phyloP scores from a whole-genome alignment of 2,888 invertebrate species.

The Epiperipatus broadwayi region DNA sequence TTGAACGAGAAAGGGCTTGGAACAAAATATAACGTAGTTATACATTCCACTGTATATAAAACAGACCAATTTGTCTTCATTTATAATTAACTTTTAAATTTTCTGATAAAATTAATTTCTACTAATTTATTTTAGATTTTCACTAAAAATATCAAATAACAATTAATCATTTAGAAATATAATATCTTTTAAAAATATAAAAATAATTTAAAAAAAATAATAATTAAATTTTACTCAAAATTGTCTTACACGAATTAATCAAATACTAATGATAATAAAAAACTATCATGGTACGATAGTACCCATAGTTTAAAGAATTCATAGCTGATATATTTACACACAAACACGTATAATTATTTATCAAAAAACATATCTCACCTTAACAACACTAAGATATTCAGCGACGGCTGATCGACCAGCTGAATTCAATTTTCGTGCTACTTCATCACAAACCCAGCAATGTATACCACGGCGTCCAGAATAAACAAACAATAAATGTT shows the following conservation, averaged over 20 bases:
- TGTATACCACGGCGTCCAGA: conserved; percentile 95
- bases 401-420: conserved; percentile 58
- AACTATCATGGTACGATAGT: not conserved
- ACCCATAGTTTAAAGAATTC: not conserved
- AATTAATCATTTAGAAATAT: no score
- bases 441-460: conserved; percentile 90
- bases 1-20: no score
- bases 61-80: no score
- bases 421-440: conserved; percentile 53
- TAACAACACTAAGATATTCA: conserved; percentile 54
- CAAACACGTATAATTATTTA: conserved; percentile 6
- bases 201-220: no score
- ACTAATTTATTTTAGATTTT: no score
- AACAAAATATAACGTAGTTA: no score
- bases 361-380: conserved; percentile 21
- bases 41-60: no score
- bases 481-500: conserved; percentile 86
- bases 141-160: no score
- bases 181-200: no score
- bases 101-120: no score
- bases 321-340: conserved; percentile 1
- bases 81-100: no score
- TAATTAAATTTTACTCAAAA: conserved; percentile 13
- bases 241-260: no score
- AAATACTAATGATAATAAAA: conserved; percentile 8